Percentiles rank a stretch among this genome's conserved stretches.
phyloP scores from a whole-genome alignment of 2,113 vertebrate genomes.

The Cryptoleucopteryx plumbea region DNA sequence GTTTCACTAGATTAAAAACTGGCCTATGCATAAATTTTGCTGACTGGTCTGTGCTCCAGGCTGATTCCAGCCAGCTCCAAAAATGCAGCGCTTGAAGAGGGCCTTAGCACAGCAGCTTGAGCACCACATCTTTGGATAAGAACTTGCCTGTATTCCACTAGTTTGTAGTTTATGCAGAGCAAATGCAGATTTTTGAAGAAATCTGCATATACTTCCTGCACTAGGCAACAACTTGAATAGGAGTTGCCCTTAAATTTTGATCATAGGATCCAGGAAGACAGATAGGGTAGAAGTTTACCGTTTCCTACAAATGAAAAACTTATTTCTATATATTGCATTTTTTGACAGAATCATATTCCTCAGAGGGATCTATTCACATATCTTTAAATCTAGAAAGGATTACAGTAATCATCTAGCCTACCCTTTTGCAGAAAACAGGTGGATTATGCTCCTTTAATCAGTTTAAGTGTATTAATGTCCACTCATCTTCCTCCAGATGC shows the following conservation, averaged over 20 bases:
- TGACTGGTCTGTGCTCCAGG: background rate
- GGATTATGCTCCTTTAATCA: background rate
- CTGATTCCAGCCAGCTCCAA: background rate
- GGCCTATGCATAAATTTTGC: background rate
- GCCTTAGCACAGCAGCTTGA: background rate
- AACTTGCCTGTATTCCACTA: background rate
- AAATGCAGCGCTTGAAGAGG: background rate
- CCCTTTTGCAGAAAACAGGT: background rate
- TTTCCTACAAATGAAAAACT: background rate
- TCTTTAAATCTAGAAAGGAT: background rate
- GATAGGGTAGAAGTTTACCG: accelerated
- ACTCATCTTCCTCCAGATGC: background rate
- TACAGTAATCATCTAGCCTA: background rate
- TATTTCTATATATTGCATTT: background rate
- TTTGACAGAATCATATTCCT: background rate
- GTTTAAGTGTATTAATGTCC: background rate
- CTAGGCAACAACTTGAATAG: background rate
- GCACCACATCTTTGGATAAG: background rate
- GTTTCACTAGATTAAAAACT: background rate
- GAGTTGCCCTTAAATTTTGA: background rate
- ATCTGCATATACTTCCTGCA: background rate
- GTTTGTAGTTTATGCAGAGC: background rate
- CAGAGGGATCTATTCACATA: background rate
- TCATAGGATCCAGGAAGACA: background rate
- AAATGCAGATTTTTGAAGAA: background rate